Base-by-base conservation (phyloP, 2,797 vertebrate genomes). In the Acipenser transmontanus region DNA sequence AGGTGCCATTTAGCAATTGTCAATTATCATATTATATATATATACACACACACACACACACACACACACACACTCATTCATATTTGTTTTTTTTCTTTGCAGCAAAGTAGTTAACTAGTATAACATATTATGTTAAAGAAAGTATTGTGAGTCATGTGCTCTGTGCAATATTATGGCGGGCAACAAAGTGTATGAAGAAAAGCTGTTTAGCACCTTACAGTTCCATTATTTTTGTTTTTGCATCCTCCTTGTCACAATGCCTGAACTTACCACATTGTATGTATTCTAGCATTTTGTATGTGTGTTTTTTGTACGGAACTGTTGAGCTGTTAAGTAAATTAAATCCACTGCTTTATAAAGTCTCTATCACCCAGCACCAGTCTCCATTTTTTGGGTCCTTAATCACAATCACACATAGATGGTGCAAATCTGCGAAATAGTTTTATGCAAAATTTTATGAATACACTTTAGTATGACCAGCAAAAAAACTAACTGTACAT, bases 291-390 rank as follows among this genome's bases (percentile, higher is more conserved):
- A 87, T 90, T 95, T 93, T 95, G 89, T 92, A 92, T 84, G 89
- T 92, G 91, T 84, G 90, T 82, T 76, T 92, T 91, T 94, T 93
- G 92, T 95, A 94, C 89, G 90, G 83, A 87, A 87, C 82, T 86
- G 80, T 90, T 88, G 84, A 61, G 6, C 54, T 9, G 6, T 13
- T 71, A 61, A 68, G 64, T 66, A 47, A 34, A 34, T 34, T 34
- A 34, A 34, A 34, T 34, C 34, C 34, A 34, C 34, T 34, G 34
- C 34, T 34, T 34, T 34, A 34, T 34, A 34, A 34, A 34, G 34
- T 34, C 34, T 34, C 34, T 34, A 3, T 34, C 34, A 34, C 34
- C 34, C 34, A 34, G 34, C 34, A 34, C 4, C 34, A 34, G 34
- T 34, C 4, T 34, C 34, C 34, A 0, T 34, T 60, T 10, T 34